phyloP scores from a whole-genome alignment of 2,113 vertebrate genomes.

The Lycocorax pyrrhopterus region DNA sequence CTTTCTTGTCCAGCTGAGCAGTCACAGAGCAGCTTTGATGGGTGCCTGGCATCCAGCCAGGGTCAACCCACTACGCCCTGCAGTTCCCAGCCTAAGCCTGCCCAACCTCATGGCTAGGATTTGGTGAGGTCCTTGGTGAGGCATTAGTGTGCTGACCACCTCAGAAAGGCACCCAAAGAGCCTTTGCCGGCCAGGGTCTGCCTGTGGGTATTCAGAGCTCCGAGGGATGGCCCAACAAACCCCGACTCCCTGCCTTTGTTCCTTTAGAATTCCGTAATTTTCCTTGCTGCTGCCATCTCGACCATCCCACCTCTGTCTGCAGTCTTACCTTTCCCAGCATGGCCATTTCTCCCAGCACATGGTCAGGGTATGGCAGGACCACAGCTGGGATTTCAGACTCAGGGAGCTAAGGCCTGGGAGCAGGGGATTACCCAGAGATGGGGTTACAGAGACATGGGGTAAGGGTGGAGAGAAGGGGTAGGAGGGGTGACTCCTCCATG shows the following conservation, averaged over 20 bases:
- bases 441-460: neutral
- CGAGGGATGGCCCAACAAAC: neutral
- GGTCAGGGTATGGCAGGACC: neutral
- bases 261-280: neutral
- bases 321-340: neutral
- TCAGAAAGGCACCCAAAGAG: neutral
- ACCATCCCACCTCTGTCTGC: neutral
- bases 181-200: neutral
- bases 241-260: neutral
- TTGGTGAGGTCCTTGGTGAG: neutral
- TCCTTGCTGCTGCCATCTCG: accelerated
- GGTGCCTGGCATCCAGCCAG: neutral
- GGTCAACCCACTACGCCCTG: neutral
- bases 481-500: accelerated
- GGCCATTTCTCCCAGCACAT: accelerated
- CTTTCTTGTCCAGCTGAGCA: neutral
- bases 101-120: neutral
- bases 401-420: neutral
- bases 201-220: neutral
- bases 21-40: neutral
- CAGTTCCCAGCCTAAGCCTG: neutral
- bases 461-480: neutral
- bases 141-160: neutral
- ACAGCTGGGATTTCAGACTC: neutral
- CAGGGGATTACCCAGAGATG: neutral